These are phyloP conservation scores for Pogonophryne albipinna DNA, from an alignment of 2,797 vertebrate species.

Conservation along the genomic window DNA sequence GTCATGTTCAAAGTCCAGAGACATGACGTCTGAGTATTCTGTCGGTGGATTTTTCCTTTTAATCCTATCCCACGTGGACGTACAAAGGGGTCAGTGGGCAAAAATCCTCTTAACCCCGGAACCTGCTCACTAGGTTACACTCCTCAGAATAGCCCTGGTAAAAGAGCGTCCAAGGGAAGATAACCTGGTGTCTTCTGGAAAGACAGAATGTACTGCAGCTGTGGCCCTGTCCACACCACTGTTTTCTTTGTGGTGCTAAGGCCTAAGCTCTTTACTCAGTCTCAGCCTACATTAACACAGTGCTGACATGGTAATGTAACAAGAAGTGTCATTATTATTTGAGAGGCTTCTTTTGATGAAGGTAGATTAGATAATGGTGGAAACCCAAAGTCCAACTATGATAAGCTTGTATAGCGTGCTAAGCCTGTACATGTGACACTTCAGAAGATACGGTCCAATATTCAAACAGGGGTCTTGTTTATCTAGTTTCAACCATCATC, in stretches of 20 bases:
- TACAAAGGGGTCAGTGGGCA: slow-evolving; percentile 67
- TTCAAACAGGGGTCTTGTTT: neutral
- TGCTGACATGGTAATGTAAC: slow-evolving; percentile 22
- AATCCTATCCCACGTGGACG: slow-evolving; percentile 59
- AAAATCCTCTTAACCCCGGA: slow-evolving; percentile 83
- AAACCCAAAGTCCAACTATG: slow-evolving; percentile 71
- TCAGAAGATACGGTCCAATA: neutral
- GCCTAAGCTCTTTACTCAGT: slow-evolving; percentile 9
- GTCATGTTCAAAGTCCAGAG: slow-evolving; percentile 25
- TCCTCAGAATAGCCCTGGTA: slow-evolving; percentile 64
- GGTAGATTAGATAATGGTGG: slow-evolving; percentile 62
- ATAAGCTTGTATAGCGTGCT: slow-evolving; percentile 47
- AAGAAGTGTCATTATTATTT: slow-evolving; percentile 17
- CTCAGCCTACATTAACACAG: slow-evolving; percentile 6
- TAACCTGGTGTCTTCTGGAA: slow-evolving; percentile 36
- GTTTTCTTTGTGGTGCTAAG: slow-evolving; percentile 15
- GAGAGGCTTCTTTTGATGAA: slow-evolving; percentile 48
- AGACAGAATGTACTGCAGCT: slow-evolving; percentile 19
- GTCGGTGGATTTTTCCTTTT: slow-evolving; percentile 48
- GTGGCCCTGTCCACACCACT: slow-evolving; percentile 10
- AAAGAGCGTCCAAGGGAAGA: slow-evolving; percentile 31
- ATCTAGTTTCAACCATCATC: neutral
- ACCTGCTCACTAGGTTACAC: slow-evolving; percentile 55
- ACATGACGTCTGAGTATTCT: slow-evolving; percentile 18
- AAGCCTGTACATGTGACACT: slow-evolving; percentile 20